Percentiles rank a stretch among this genome's conserved stretches.
Evolutionary conservation across 2,113 vertebrate genomes (phyloP).

Genomic region (Porphyrio hochstetteri): DNA sequence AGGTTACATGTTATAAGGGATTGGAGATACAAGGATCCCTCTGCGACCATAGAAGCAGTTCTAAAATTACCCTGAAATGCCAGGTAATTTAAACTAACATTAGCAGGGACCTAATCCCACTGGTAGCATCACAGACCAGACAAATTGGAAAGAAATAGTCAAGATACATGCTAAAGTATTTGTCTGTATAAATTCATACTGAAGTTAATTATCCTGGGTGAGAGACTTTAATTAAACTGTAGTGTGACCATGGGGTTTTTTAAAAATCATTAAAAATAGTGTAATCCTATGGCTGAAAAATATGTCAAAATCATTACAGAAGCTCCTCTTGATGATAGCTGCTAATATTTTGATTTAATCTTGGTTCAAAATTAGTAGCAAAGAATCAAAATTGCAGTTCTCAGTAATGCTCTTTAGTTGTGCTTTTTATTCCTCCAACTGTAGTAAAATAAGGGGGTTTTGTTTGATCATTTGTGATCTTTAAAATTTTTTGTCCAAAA

Average conservation of each 20-base stretch:
- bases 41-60: background rate
- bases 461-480: background rate
- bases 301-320: background rate
- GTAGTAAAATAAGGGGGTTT: background rate
- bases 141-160: background rate
- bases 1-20: background rate
- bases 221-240: constrained; percentile 7
- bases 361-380: background rate
- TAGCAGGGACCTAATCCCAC: background rate
- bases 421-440: background rate
- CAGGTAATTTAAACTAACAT: background rate
- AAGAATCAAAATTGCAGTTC: background rate
- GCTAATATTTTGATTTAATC: background rate
- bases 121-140: background rate
- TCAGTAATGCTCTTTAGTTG: background rate
- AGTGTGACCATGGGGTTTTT: background rate
- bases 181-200: background rate
- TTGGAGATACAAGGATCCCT: background rate
- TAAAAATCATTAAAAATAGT: background rate
- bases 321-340: background rate
- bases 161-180: background rate
- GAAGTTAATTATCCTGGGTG: background rate
- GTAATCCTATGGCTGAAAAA: background rate
- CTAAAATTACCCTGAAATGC: background rate
- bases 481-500: background rate